Evolutionary conservation across 2,797 vertebrate species (phyloP).

Genomic region (Enteromius radiatus): DNA sequence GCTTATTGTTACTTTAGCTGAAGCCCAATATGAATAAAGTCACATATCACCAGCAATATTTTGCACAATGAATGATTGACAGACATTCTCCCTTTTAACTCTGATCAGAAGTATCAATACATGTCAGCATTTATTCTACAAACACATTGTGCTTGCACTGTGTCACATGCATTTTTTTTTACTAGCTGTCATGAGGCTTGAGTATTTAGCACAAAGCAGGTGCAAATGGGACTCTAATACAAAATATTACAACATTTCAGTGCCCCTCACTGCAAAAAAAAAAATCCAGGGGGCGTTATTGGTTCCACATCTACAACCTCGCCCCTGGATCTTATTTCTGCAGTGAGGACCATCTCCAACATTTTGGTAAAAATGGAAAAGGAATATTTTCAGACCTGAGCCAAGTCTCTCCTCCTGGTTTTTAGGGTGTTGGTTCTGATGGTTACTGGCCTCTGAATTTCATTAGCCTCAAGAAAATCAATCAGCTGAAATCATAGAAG

Average conservation of each 20-base stretch:
- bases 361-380: neutral
- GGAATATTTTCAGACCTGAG: constrained; percentile 81
- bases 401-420: constrained; percentile 92
- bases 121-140: neutral
- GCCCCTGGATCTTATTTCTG: too few species aligned
- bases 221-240: neutral
- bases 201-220: neutral
- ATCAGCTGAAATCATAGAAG: constrained; percentile 78
- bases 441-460: constrained; percentile 93
- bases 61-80: too few species aligned
- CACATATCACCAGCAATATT: neutral
- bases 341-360: neutral
- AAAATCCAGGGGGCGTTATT: too few species aligned
- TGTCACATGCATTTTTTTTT: neutral
- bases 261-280: too few species aligned
- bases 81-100: neutral
- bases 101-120: neutral
- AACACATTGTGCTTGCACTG: neutral
- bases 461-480: constrained; percentile 95
- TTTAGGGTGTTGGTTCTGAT: constrained; percentile 96
- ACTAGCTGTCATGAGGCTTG: neutral
- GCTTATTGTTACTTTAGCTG: too few species aligned
- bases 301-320: too few species aligned
- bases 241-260: neutral
- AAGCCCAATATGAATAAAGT: too few species aligned